These are phyloP conservation scores for Patagioenas fasciata DNA, from an alignment of 2,113 vertebrate species.

Conservation along the genomic window DNA sequence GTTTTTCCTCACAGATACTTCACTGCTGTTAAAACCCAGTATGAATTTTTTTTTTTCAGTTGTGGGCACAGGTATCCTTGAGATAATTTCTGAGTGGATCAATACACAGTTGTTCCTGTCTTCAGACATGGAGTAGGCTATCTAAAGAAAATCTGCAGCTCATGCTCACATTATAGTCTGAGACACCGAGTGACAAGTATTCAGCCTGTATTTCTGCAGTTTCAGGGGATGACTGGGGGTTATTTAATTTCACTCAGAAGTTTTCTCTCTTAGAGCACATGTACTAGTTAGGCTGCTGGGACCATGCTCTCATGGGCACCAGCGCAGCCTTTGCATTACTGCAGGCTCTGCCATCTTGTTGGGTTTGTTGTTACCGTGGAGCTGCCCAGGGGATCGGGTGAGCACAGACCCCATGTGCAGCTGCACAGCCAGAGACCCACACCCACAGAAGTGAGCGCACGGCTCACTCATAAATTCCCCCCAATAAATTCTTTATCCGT, in stretches of 20 bases:
- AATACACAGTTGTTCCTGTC: not conserved
- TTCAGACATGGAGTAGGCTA: not conserved
- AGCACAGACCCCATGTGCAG: not conserved
- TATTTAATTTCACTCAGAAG: not conserved
- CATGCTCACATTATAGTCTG: not conserved
- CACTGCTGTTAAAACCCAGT: not conserved
- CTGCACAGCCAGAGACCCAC: not conserved
- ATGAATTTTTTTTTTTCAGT: not conserved
- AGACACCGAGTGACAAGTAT: not conserved
- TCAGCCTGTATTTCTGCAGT: not conserved
- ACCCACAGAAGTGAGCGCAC: not conserved
- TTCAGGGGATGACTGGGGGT: rapidly evolving
- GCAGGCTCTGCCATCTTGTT: not conserved
- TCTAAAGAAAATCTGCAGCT: not conserved
- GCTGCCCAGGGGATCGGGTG: not conserved
- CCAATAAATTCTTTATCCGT: not conserved
- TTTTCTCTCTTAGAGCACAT: not conserved
- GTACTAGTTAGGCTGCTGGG: not conserved
- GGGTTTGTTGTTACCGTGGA: not conserved
- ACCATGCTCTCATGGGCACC: not conserved
- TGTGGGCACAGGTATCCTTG: not conserved
- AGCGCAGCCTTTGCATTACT: too few relatives aligned
- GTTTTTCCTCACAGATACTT: not conserved
- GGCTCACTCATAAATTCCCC: not conserved
- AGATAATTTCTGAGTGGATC: not conserved